These are phyloP conservation scores for Hoplostethus mediterraneus DNA, from an alignment of 2,797 vertebrate species.

Conservation along the genomic window DNA sequence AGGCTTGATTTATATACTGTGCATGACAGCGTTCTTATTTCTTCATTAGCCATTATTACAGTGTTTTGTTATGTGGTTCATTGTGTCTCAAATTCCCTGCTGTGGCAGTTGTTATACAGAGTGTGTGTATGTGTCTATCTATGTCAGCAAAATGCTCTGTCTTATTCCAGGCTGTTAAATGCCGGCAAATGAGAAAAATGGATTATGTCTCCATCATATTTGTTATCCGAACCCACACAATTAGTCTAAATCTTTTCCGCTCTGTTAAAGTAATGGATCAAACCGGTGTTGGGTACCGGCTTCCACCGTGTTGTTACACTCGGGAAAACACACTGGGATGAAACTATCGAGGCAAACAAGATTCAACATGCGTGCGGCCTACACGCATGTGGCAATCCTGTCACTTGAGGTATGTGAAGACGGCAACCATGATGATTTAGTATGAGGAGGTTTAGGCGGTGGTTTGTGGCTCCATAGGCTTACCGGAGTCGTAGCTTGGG, in stretches of 20 bases:
- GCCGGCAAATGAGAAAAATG: not conserved
- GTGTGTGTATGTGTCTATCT: not conserved
- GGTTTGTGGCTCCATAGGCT: conserved; percentile 65
- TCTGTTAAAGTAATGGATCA: not conserved
- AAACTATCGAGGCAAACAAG: conserved; percentile 65
- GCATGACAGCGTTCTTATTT: no score
- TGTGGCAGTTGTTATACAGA: not conserved
- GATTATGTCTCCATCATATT: not conserved
- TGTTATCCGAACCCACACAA: not conserved
- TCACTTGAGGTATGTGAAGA: conserved; percentile 65
- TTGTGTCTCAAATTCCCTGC: not conserved
- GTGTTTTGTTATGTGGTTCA: not conserved
- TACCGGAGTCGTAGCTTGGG: conserved; percentile 98
- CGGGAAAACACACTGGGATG: conserved; percentile 30
- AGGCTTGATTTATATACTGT: not conserved
- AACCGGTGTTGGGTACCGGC: not conserved
- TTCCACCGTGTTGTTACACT: not conserved
- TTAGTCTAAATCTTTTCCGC: not conserved
- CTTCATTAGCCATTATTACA: no score
- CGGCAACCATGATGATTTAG: conserved; percentile 55
- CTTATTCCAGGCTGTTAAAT: no score
- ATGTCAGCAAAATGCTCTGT: not conserved
- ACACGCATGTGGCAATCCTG: conserved; percentile 35
- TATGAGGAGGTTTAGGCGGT: conserved; percentile 24
- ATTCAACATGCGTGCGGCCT: conserved; percentile 56